Conservation (phyloP, 2,888 invertebrate species). For the Ephialtes manifestator region DNA sequence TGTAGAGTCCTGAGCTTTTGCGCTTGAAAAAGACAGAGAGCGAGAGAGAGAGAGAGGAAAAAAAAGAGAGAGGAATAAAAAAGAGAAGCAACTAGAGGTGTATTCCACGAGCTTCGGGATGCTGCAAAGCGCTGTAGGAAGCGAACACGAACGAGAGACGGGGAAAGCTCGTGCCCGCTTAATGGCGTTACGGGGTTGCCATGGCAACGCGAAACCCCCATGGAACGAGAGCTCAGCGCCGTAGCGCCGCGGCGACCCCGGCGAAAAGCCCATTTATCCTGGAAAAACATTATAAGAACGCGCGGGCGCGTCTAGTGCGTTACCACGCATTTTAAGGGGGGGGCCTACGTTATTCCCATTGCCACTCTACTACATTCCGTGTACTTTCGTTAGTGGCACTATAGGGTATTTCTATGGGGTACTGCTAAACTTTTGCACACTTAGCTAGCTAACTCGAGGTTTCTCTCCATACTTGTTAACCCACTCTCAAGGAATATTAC, state of each 20-base stretch:
- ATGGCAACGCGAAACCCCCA: constrained; percentile 83
- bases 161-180: constrained; percentile 82
- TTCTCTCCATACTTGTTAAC: background rate
- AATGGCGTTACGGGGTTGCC: constrained; percentile 86
- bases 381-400: constrained; percentile 9
- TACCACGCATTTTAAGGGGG: constrained; percentile 41
- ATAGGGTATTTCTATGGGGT: constrained; percentile 11
- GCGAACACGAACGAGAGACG: constrained; percentile 47
- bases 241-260: constrained; percentile 75
- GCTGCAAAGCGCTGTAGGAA: constrained; percentile 59
- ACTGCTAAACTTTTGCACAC: constrained; percentile 21
- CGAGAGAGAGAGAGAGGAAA: background rate
- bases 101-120: constrained; percentile 9
- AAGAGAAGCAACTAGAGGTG: background rate
- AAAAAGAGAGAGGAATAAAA: too few species aligned
- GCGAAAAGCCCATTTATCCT: constrained; percentile 85
- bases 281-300: constrained; percentile 85
- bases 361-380: constrained; percentile 22
- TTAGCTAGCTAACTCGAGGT: background rate
- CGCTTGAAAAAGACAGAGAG: constrained; percentile 22
- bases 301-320: constrained; percentile 41
- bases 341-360: constrained; percentile 24
- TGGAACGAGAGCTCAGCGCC: constrained; percentile 77
- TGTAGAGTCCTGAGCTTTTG: constrained; percentile 40
- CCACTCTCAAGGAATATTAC: background rate